Base-by-base conservation (phyloP, 1,140 invertebrate genomes). In the Wasmannia auropunctata region DNA sequence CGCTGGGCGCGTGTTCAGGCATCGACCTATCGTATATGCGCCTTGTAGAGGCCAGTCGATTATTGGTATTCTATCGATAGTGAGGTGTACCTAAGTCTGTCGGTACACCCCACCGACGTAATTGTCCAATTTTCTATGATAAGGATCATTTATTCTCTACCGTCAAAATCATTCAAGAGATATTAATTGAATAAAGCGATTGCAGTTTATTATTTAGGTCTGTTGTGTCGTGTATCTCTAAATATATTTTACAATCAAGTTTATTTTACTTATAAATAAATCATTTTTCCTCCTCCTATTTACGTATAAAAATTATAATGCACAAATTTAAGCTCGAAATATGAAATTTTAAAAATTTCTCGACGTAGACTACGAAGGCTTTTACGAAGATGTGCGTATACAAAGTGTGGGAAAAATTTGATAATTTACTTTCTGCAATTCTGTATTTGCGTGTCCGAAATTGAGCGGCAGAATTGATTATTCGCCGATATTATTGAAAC, bases 1-100 rank as follows among this genome's bases (percentile, higher is more conserved):
- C 85, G 56, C n/a, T 25, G 58, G 87, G 87, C 89, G 86, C 79
- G 83, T 91, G 87, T 90, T 89, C 90, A 86, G 89, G 89, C 88
- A 90, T 91, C 91, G 91, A 89, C 91, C 90, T 92, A 87, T 80
- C 88, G 80, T 72, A 91, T 89, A 83, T 77, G 85, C 75, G 89
- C 88, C 86, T 86, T 88, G 88, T 90, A 92, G 90, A 90, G 90
- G 83, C 85, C 74, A 90, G 86, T 77, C 88, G 79, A 86, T 91
- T 91, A 89, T 89, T 86, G 84, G 79, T 85, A 86, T 91, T 90
- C 85, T 80, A 91, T 88, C 86, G 88, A 91, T 91, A 90, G 43
- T 85, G n/a, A n/a, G n/a, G 80, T 90, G 79, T 90, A 90, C 80
- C 75, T 72, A 58, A 83, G 69, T 74, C 40, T 40, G 75, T 76